Conservation (phyloP, 2,797 vertebrate species). For the Rhadinocentrus ornatus region DNA sequence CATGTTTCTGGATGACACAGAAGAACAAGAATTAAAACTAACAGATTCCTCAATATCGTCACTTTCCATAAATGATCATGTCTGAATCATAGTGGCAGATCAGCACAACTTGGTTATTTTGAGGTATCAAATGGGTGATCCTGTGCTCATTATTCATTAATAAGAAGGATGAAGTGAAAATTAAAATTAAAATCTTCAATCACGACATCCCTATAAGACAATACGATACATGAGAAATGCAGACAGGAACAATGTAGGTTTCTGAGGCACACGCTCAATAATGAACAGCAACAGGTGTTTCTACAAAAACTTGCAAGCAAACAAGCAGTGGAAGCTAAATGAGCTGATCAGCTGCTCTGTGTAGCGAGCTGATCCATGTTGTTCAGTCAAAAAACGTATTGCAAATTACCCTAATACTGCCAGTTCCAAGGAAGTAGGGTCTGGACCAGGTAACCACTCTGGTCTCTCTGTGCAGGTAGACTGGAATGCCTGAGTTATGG, state of each 20-base stretch:
- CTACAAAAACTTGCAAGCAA: neutral
- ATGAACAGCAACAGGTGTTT: neutral
- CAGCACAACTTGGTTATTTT: too few species aligned
- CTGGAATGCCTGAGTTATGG: constrained; percentile 99
- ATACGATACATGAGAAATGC: neutral
- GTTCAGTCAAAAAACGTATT: neutral
- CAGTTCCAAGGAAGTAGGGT: constrained; percentile 98
- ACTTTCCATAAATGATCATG: too few species aligned
- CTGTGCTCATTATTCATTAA: neutral
- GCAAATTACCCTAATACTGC: constrained; percentile 94
- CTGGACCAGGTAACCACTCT: constrained; percentile 99
- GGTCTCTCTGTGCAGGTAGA: constrained; percentile 98
- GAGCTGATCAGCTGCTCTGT: neutral
- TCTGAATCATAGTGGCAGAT: neutral
- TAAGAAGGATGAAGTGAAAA: neutral
- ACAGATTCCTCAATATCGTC: too few species aligned
- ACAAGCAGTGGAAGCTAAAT: neutral
- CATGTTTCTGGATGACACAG: constrained; percentile 90
- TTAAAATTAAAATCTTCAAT: too few species aligned
- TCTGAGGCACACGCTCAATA: neutral
- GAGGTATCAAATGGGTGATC: neutral
- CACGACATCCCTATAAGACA: neutral
- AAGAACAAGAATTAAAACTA: neutral
- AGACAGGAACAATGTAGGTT: neutral
- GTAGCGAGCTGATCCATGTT: neutral